phyloP scores from a whole-genome alignment of 2,888 invertebrate genomes.

The Lissocephala sabroskyi region DNA sequence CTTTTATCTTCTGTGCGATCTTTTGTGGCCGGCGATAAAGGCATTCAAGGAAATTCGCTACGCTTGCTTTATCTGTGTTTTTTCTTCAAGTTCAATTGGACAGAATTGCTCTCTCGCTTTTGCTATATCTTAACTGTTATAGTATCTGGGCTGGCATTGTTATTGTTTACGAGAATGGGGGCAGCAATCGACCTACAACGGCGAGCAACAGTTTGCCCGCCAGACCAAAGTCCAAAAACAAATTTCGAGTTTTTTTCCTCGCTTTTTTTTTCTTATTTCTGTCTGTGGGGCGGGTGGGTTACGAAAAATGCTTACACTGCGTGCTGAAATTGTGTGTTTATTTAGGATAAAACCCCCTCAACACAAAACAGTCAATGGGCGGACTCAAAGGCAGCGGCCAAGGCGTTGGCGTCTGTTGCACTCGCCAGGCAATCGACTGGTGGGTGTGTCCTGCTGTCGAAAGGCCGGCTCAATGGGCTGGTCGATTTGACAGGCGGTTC shows the following conservation, averaged over 20 bases:
- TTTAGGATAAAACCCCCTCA: conserved; percentile 62
- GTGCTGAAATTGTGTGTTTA: conserved; percentile 57
- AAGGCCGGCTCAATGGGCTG: too few relatives aligned
- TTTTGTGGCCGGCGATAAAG: too few relatives aligned
- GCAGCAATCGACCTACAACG: too few relatives aligned
- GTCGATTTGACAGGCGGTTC: too few relatives aligned
- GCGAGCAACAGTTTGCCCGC: conserved; percentile 47
- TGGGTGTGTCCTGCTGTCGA: too few relatives aligned
- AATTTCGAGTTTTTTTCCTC: conserved; percentile 21
- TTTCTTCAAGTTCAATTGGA: conserved; percentile 60
- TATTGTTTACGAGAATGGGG: conserved; percentile 12
- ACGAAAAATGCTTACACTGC: conserved; percentile 37
- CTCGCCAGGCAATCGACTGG: background rate
- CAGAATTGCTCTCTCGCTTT: conserved; percentile 12
- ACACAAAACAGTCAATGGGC: conserved; percentile 41
- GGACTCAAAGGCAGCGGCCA: too few relatives aligned
- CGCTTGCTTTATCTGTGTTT: conserved; percentile 58
- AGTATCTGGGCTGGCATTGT: background rate
- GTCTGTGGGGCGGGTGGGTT: background rate
- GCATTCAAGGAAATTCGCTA: too few relatives aligned
- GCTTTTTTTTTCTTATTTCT: conserved; percentile 3
- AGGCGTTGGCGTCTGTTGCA: background rate
- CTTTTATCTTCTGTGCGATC: too few relatives aligned
- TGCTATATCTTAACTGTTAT: background rate
- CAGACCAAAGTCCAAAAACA: conserved; percentile 43